These are phyloP conservation scores for Amphiduros pacificus DNA, from an alignment of 2,888 invertebrate genomes.

Conservation along the genomic window DNA sequence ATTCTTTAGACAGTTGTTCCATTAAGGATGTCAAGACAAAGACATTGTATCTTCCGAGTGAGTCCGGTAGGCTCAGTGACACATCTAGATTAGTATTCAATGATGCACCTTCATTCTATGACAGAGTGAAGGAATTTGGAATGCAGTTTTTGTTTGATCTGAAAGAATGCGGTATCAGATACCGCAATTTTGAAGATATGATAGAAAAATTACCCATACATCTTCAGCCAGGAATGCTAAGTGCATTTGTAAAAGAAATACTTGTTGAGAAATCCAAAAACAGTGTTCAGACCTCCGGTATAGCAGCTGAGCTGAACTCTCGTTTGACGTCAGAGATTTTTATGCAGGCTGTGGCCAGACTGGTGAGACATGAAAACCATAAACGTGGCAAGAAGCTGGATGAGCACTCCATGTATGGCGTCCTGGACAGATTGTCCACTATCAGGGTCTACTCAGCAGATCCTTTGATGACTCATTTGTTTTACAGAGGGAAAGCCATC, in stretches of 20 bases:
- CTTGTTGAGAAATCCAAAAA: slow-evolving; percentile 20
- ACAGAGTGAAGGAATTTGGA: slow-evolving; percentile 21
- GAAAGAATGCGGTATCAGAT: slow-evolving; percentile 22
- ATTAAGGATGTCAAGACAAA: slow-evolving; percentile 4
- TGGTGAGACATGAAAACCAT: slow-evolving; percentile 24
- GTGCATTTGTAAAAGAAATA: slow-evolving; percentile 30
- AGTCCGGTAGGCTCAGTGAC: slow-evolving; percentile 20
- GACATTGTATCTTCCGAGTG: slow-evolving; percentile 26
- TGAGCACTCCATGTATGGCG: slow-evolving; percentile 14
- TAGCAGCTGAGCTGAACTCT: slow-evolving; percentile 19
- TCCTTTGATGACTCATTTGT: slow-evolving; percentile 22
- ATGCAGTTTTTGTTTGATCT: slow-evolving; percentile 27
- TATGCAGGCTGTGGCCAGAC: slow-evolving; percentile 21
- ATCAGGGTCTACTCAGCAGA: slow-evolving; percentile 24
- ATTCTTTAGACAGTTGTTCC: slow-evolving; percentile 11
- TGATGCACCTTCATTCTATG: slow-evolving; percentile 30
- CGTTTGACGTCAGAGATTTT: slow-evolving; percentile 22
- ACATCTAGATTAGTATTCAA: slow-evolving; percentile 27
- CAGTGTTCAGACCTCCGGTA: slow-evolving; percentile 12
- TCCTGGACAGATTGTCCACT: slow-evolving; percentile 24
- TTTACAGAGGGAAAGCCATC: slow-evolving; percentile 19
- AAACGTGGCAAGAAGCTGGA: slow-evolving; percentile 19
- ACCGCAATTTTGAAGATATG: slow-evolving; percentile 17
- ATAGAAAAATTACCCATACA: slow-evolving; percentile 25
- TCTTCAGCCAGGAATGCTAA: slow-evolving; percentile 31